Conservation (phyloP, 1,140 invertebrate genomes). For the Trichonephila clavata region DNA sequence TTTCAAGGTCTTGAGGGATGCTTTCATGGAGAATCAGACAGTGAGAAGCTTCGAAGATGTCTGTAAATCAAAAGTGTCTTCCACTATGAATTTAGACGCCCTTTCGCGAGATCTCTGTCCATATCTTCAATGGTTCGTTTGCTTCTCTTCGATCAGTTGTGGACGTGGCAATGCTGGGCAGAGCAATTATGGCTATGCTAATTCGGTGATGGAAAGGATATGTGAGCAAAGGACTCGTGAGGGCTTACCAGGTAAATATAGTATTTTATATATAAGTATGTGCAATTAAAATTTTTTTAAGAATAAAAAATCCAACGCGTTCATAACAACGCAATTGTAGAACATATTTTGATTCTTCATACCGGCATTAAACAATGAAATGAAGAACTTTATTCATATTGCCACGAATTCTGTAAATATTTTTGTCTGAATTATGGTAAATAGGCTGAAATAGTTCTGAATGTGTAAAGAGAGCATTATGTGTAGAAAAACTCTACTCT, state of each 20-base stretch:
- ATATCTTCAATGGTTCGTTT: conserved; percentile 92
- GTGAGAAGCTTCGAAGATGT: conserved; percentile 88
- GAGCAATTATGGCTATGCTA: conserved; percentile 96
- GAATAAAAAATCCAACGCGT: too few relatives aligned
- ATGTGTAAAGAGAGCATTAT: too few relatives aligned
- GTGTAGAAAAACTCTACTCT: too few relatives aligned
- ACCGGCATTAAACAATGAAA: too few relatives aligned
- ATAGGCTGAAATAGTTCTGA: too few relatives aligned
- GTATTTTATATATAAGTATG: too few relatives aligned
- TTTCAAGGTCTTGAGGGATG: conserved; percentile 88
- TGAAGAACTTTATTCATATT: too few relatives aligned
- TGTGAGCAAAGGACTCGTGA: conserved; percentile 90
- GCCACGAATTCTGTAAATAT: too few relatives aligned
- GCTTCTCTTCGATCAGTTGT: conserved; percentile 86
- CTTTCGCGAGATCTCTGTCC: conserved; percentile 88
- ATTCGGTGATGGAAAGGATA: conserved; percentile 97
- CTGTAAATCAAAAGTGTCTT: conserved; percentile 84
- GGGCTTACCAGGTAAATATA: conserved; percentile 85
- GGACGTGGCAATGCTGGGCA: conserved; percentile 97
- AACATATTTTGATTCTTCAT: too few relatives aligned
- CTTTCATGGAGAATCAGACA: conserved; percentile 92
- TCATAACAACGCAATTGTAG: too few relatives aligned
- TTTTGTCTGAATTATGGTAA: too few relatives aligned
- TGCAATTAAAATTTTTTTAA: too few relatives aligned
- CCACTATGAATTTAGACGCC: conserved; percentile 88